A percentile compares a stretch with the other conserved stretches of the same genome.
These are phyloP conservation scores for Lasioglossum pauxillum DNA, from an alignment of 2,888 invertebrate species.

Conservation along the genomic window DNA sequence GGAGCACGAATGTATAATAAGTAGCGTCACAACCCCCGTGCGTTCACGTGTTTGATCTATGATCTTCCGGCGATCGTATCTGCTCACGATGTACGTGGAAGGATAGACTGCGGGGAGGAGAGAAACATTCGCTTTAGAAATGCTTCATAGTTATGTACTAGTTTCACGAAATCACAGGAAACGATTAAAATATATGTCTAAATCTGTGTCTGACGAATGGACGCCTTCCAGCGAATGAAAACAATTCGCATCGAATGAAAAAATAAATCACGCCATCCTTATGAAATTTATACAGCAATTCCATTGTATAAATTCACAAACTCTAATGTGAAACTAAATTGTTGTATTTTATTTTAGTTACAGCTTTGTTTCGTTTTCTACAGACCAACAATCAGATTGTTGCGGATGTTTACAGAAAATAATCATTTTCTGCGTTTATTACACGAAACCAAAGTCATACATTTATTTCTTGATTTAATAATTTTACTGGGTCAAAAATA, in stretches of 20 bases:
- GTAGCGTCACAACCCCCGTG: slow-evolving; percentile 79
- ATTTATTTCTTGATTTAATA: no score
- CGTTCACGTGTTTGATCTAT: slow-evolving; percentile 83
- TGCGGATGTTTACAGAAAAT: no score
- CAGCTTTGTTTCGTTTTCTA: no score
- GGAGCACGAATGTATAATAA: slow-evolving; percentile 83
- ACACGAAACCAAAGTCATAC: no score
- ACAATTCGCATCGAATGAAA: not conserved
- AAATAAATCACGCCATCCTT: not conserved
- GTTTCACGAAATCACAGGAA: slow-evolving; percentile 43
- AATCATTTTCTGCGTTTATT: no score
- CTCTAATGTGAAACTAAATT: no score
- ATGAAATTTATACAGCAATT: not conserved
- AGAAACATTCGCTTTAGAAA: slow-evolving; percentile 48
- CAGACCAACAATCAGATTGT: no score
- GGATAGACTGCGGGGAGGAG: slow-evolving; percentile 29
- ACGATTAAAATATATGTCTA: not conserved
- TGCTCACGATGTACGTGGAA: slow-evolving; percentile 59
- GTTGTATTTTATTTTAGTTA: no score
- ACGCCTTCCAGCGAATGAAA: not conserved
- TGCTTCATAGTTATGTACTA: slow-evolving; percentile 29
- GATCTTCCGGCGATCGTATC: slow-evolving; percentile 82
- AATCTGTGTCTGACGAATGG: not conserved
- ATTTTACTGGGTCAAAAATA: no score
- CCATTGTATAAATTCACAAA: no score